Conservation (phyloP, 2,797 vertebrate genomes). For the Pelobates cultripes region DNA sequence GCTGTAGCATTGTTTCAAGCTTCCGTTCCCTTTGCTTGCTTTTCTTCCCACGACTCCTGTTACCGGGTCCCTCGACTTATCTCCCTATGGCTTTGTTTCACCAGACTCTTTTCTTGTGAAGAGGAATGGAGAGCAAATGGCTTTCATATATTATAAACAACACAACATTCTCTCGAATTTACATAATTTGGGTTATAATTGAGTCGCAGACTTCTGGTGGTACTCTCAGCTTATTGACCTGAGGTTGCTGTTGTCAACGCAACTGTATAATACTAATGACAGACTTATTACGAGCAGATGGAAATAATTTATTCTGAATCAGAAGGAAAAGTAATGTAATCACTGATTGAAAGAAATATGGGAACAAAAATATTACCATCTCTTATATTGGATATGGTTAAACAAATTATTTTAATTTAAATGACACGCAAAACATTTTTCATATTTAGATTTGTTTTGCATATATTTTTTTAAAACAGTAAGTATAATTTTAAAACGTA, state of each 20-base stretch:
- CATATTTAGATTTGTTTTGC: no score
- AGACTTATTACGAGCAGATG: conserved; percentile 56
- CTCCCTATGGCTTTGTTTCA: conserved; percentile 53
- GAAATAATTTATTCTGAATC: conserved; percentile 55
- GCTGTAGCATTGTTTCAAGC: conserved; percentile 50
- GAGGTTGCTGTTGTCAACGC: conserved; percentile 55
- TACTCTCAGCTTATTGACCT: conserved; percentile 54
- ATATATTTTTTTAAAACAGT: no score
- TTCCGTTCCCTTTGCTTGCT: conserved; percentile 39
- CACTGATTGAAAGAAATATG: conserved; percentile 45
- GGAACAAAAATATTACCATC: conserved; percentile 34
- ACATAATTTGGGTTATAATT: conserved; percentile 55
- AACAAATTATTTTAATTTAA: conserved; percentile 14
- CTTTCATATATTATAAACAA: conserved; percentile 49
- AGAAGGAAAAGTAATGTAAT: conserved; percentile 49
- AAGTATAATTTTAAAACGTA: no score
- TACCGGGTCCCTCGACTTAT: conserved; percentile 51
- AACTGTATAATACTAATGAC: conserved; percentile 55
- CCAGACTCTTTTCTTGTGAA: conserved; percentile 50
- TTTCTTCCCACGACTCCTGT: conserved; percentile 55
- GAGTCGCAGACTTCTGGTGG: conserved; percentile 55
- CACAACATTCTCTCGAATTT: conserved; percentile 50
- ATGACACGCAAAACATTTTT: not conserved
- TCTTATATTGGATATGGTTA: conserved; percentile 22
- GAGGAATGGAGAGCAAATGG: conserved; percentile 51